Base-by-base conservation (phyloP, 2,888 invertebrate species). In the Rhimphoctona megacephalus region DNA sequence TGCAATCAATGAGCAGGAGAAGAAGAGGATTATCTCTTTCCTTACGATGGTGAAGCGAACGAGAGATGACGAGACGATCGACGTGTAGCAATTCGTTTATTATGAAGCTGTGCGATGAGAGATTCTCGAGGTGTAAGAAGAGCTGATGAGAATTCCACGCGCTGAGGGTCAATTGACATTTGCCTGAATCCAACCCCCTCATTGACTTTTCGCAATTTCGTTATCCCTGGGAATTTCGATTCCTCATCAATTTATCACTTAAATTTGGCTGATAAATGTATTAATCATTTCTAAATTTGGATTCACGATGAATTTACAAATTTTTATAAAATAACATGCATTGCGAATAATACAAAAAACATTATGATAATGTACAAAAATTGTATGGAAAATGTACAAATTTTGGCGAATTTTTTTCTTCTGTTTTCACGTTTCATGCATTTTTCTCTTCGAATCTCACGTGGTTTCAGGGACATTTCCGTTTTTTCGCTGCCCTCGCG, bases 401-500 rank as follows among this genome's bases (percentile, higher is more conserved):
- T 17, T 36, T 74, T 22, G n/a, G 30, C 17, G 5, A 7, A 2
- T 39, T 36, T 6, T 19, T 25, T 33, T 49, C 33, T 46, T 76
- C 46, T 39, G 1, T 9, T 36, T 39, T 22, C 54, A 30, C 36
- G 22, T 73, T 79, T n/a, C n/a, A 17, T 14, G 7, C 22, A 49
- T 52, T 46, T 43, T 82, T 46, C 7, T 30, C 36, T 1, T 5
- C 25, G 39, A 64, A 25, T 17, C 19, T 46, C 7, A n/a, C 25
- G 19, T 17, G 4, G 8, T 14, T 52, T 83, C 54, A 84, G 8
- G 54, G 30, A 33, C 36, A 17, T 46, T 81, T 85, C 61, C 81
- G 81, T 36, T 81, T 84, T 66, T 82, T 85, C 33, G 85, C 87
- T 4, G 81, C 82, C 39, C 73, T 85, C 33, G 86, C 89, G 83